A percentile compares a stretch with the other conserved stretches of the same genome.
These are phyloP conservation scores for Poeciliopsis paucimaculata DNA, from an alignment of 2,797 vertebrate species.

Conservation along the genomic window DNA sequence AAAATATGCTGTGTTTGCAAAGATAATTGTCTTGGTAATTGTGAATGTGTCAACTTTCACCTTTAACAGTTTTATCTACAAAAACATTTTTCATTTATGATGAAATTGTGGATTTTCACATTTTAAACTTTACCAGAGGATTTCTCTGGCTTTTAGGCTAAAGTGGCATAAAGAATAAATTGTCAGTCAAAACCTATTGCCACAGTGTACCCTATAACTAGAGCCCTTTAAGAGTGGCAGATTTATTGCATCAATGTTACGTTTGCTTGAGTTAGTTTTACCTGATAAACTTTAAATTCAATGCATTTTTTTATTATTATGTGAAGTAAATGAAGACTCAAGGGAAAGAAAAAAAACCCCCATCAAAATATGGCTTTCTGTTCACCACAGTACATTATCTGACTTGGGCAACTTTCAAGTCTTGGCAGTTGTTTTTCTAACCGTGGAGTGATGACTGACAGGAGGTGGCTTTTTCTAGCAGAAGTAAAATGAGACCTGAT, in stretches of 20 bases:
- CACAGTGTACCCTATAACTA: not conserved
- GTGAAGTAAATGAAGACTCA: not conserved
- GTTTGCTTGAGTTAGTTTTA: constrained; percentile 12
- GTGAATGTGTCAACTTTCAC: not conserved
- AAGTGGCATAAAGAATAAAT: not conserved
- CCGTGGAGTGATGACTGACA: constrained; percentile 34
- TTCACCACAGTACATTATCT: constrained; percentile 32
- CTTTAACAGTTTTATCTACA: not conserved
- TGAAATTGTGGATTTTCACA: not conserved
- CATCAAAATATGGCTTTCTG: constrained; percentile 16
- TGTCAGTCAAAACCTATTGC: not conserved
- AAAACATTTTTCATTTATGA: not conserved
- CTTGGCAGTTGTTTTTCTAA: constrained; percentile 32
- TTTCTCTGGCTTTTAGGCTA: not conserved
- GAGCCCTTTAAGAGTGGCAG: not conserved
- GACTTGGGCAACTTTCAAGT: constrained; percentile 28
- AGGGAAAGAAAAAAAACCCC: constrained; percentile 1
- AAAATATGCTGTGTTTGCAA: not conserved
- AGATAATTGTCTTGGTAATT: not conserved
- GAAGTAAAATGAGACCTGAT: constrained; percentile 30
- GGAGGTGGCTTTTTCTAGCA: constrained; percentile 19
- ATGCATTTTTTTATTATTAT: not conserved
- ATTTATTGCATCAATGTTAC: constrained; percentile 14
- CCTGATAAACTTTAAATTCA: constrained; percentile 11
- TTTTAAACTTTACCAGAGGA: not conserved